phyloP scores from a whole-genome alignment of 2,888 invertebrate species.

The Allophyes oxyacanthae region DNA sequence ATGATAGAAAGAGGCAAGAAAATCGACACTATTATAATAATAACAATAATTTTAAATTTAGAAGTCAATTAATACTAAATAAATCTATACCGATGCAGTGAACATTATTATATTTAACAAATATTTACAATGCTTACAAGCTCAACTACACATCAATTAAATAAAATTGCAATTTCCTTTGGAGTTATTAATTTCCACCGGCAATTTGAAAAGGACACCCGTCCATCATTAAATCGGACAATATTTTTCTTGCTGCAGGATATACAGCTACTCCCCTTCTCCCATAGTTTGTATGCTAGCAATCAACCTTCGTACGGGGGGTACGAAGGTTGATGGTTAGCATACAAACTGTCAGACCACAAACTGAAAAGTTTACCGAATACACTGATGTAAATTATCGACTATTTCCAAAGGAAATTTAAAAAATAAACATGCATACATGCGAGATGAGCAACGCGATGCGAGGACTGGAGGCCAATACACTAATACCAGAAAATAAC shows the following conservation, averaged over 20 bases:
- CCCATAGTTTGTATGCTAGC: no score
- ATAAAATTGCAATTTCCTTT: conserved; percentile 32
- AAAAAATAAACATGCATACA: conserved; percentile 50
- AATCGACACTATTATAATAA: not conserved
- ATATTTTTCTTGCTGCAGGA: no score
- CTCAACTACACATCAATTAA: conserved; percentile 16
- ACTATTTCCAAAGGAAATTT: conserved; percentile 38
- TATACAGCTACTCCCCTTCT: not conserved
- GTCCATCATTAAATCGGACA: no score
- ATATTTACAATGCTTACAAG: conserved; percentile 29
- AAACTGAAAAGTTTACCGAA: no score
- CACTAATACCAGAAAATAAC: conserved; percentile 55
- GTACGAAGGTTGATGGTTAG: no score
- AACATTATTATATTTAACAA: conserved; percentile 1
- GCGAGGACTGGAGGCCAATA: conserved; percentile 57
- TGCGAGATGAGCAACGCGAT: conserved; percentile 56
- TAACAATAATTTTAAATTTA: conserved; percentile 12
- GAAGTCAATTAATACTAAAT: conserved; percentile 8
- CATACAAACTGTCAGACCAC: no score
- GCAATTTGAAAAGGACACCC: no score
- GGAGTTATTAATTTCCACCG: conserved; percentile 10
- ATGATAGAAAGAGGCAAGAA: no score
- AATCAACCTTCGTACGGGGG: not conserved
- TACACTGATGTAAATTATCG: no score
- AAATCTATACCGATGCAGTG: conserved; percentile 24